Evolutionary conservation across 2,888 invertebrate species (phyloP), one percentile per base, ranked within the genome.

Genomic region (Drosophila ezoana): DNA sequence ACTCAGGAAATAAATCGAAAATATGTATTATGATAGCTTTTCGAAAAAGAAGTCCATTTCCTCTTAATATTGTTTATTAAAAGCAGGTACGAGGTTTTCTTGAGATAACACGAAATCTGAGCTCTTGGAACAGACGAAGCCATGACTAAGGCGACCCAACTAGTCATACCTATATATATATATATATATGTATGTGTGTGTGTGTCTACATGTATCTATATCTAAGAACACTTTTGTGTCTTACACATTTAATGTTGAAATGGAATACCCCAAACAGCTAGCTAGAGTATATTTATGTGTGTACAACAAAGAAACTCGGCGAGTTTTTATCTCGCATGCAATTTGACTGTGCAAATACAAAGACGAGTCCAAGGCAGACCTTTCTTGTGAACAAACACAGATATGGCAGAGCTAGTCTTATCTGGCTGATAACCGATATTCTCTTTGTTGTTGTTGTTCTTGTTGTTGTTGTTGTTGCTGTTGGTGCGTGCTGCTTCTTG

Each of bases 281-380:
- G 23, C 23, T 16, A 23, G 35, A 14, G 35, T 37, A 35, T 37
- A 13, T 14, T 10, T 10, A 35, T 14, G 28, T 28, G 28, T 28
- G 28, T 28, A 28, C 28, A 8, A 43, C 41, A 59, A 63, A 38
- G 65, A 37, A 40, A 48, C 49, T 9, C 16, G 11, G 9, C 28
- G 11, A 8, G 11, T 28, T 37, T 47, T 45, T 61, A 60, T 60
- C 66, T 56, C 20, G 18, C 58, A 37, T 74, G 73, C 74, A 66
- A 76, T 74, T 75, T 56, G 62, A 37, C 72, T 60, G 62, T 51
- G 72, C 73, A 76, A 77, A 76, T 77, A 76, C 14, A 45, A 73
- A 66, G 74, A 62, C 48, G 56, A 49, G 61, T 58, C 69, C 79
- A 69, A 76, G 76, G 76, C 54, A 60, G 47, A 64, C 68, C 53